Evolutionary conservation across 2,113 vertebrate genomes (phyloP).

Genomic region (Pachycephala philippinensis): DNA sequence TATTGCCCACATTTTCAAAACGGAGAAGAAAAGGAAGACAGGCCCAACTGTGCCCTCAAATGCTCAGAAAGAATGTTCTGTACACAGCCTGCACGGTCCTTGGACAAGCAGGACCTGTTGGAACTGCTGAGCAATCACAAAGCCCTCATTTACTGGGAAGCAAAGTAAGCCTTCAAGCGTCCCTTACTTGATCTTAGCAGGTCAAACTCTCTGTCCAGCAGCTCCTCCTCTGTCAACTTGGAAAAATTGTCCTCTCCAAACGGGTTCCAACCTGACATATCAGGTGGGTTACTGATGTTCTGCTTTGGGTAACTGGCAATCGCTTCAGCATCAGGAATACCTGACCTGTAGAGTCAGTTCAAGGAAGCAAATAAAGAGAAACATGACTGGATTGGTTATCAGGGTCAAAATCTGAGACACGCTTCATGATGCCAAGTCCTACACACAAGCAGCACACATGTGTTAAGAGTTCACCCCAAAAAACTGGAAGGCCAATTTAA

Average conservation of each 20-base stretch:
- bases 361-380: neutral
- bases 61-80: constrained; percentile 69
- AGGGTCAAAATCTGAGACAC: neutral
- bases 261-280: constrained; percentile 97
- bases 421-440: neutral
- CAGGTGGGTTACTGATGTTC: constrained; percentile 85
- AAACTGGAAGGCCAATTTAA: neutral
- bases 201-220: constrained; percentile 96
- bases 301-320: constrained; percentile 73
- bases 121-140: constrained; percentile 46
- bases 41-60: constrained; percentile 71
- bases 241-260: constrained; percentile 99
- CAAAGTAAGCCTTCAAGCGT: constrained; percentile 82
- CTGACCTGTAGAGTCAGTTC: constrained; percentile 62
- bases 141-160: constrained; percentile 75
- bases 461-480: neutral
- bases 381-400: neutral
- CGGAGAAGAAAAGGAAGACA: neutral
- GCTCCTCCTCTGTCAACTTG: constrained; percentile 93
- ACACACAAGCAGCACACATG: neutral
- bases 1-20: neutral
- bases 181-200: constrained; percentile 97
- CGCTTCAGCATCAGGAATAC: constrained; percentile 72
- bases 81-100: constrained; percentile 19
- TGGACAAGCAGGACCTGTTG: constrained; percentile 24